Evolutionary conservation across 2,888 invertebrate species (phyloP).

Genomic region (Parnassius glacialis): DNA sequence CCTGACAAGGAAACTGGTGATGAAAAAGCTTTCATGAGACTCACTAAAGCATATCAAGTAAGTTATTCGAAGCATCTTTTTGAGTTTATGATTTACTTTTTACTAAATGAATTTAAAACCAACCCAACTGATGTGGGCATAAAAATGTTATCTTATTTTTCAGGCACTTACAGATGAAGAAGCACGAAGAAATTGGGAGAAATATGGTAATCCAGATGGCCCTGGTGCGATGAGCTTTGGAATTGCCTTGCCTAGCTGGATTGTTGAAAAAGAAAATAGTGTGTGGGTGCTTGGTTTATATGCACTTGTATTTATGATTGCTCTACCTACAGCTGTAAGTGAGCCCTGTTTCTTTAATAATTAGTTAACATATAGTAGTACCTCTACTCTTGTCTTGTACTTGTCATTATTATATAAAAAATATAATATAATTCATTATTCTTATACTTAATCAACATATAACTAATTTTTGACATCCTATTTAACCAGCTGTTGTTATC

Average conservation of each 20-base stretch:
- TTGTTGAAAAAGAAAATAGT: conserved; percentile 99
- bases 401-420: too few species aligned
- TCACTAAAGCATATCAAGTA: conserved; percentile 96
- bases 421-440: too few species aligned
- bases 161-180: conserved; percentile 98
- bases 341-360: conserved; percentile 4
- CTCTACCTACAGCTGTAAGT: conserved; percentile 90
- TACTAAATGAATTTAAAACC: neutral
- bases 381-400: too few species aligned
- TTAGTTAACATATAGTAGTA: too few species aligned
- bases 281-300: conserved; percentile 98
- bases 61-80: conserved; percentile 29
- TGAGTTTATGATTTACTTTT: neutral
- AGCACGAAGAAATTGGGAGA: conserved; percentile 98
- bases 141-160: conserved; percentile 29
- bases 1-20: conserved; percentile 99
- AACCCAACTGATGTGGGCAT: neutral
- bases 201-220: conserved; percentile 99
- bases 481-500: too few species aligned
- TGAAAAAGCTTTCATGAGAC: conserved; percentile 97
- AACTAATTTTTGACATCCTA: too few species aligned
- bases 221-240: conserved; percentile 99
- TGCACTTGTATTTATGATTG: conserved; percentile 98
- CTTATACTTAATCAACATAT: too few species aligned
- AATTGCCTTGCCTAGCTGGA: conserved; percentile 99